A percentile compares a stretch with the other conserved stretches of the same genome.
phyloP scores from a whole-genome alignment of 2,113 vertebrate genomes.

The Leuciscus idus region DNA sequence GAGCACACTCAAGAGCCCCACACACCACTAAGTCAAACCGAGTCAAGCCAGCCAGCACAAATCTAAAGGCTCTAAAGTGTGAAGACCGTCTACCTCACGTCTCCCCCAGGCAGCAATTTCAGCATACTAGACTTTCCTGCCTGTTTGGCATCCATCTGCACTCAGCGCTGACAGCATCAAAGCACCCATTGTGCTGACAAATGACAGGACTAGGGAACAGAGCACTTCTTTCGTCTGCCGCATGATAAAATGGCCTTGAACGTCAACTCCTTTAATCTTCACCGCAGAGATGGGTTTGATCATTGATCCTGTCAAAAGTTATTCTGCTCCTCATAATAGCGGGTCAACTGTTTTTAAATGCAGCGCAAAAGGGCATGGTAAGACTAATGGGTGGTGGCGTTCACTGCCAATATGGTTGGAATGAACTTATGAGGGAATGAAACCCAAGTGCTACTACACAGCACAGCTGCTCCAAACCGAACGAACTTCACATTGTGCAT shows the following conservation, averaged over 20 bases:
- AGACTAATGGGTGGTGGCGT: neutral
- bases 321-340: neutral
- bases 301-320: constrained; percentile 42
- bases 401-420: neutral
- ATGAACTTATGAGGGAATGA: neutral
- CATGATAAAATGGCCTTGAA: constrained; percentile 35
- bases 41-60: constrained; percentile 37
- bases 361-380: neutral
- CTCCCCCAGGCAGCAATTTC: constrained; percentile 46
- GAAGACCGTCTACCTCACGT: constrained; percentile 14
- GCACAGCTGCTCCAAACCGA: neutral
- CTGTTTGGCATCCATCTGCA: constrained; percentile 33
- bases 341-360: constrained; percentile 25
- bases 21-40: constrained; percentile 25
- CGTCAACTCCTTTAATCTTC: constrained; percentile 49
- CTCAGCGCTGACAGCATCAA: constrained; percentile 43
- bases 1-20: constrained; percentile 20
- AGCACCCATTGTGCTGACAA: constrained; percentile 47
- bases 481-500: no score
- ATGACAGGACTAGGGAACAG: constrained; percentile 34
- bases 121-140: constrained; percentile 36
- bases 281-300: constrained; percentile 40
- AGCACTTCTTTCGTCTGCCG: constrained; percentile 10
- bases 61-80: constrained; percentile 39
- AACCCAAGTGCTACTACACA: neutral